Percentiles rank a stretch among this genome's conserved stretches.
Evolutionary conservation across 2,113 vertebrate genomes (phyloP).

Genomic region (Pelodiscus sinensis): DNA sequence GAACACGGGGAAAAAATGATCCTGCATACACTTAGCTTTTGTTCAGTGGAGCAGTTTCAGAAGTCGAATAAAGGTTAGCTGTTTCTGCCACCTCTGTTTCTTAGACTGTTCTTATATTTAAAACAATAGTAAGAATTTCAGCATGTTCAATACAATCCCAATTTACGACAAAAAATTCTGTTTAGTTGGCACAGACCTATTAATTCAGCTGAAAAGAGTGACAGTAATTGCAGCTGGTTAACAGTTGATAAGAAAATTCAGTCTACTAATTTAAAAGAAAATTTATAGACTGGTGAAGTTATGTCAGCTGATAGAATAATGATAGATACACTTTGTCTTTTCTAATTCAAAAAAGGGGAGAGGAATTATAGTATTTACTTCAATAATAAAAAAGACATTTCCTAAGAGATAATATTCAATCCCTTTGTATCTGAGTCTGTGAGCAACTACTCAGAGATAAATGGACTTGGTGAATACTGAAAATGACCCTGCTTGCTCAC

Average conservation of each 20-base stretch:
- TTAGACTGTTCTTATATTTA: conserved; percentile 20
- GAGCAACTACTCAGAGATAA: not conserved
- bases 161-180: conserved; percentile 36
- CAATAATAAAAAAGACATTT: not conserved
- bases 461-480: not conserved
- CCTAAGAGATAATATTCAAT: not conserved
- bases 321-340: not conserved
- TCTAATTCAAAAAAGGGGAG: not conserved
- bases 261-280: conserved; percentile 50
- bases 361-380: conserved; percentile 14
- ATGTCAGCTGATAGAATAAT: conserved; percentile 16
- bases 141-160: conserved; percentile 46
- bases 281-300: conserved; percentile 25
- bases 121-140: conserved; percentile 27
- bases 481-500: not conserved
- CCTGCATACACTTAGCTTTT: not conserved
- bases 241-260: conserved; percentile 39
- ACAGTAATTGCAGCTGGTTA: conserved; percentile 48
- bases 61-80: conserved; percentile 26
- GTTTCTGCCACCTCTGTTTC: not conserved
- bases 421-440: not conserved
- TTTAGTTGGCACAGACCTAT: conserved; percentile 36
- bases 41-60: not conserved
- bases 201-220: conserved; percentile 48
- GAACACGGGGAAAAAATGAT: not conserved